Evolutionary conservation across 2,797 vertebrate genomes (phyloP), one percentile per base, ranked within the genome.

Genomic region (Mus minutoides): DNA sequence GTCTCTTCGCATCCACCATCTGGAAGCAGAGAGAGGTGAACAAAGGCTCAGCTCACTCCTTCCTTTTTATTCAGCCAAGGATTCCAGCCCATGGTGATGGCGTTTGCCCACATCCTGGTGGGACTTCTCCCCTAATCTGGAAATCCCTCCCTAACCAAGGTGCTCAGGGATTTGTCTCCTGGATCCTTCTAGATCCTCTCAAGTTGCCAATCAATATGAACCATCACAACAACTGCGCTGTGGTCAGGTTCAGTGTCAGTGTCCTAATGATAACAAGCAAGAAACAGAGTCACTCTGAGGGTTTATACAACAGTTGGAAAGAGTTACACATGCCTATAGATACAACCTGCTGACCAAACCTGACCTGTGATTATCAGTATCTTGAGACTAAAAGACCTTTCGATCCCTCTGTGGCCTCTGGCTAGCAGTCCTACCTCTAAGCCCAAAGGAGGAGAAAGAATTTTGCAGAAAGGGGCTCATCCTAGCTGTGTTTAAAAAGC

Each of bases 401-500:
- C 24, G 54, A 34, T 40, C 54, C 0, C 54, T 83, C 52, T 60
- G 1, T 43, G 73, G 88, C 85, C 88, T 88, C 73, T 0, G n/a
- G 46, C 71, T 67, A 31, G 11, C 7, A 19, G 83, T 37, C 76
- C 80, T 12, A 43, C 77, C n/a, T 69, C 76, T 24, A 54, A 14
- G 9, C 56, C 31, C 22, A 88, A 91, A 46, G 11, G 21, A 79
- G 0, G 34, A 90, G 52, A 46, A 40, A 82, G 64, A 54, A 6
- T 11, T n/a, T 0, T 4, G 49, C 2, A 56, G 71, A 64, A 67
- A 94, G 93, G 82, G 84, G 88, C 78, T 83, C 84, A 7, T 71
- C 17, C 60, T 54, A 89, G 79, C 91, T 60, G 69, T 80, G 43
- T 64, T 91, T 94, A 82, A 91, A 94, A 95, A 86, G 56, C 71